Percentiles rank a stretch among this genome's conserved stretches.
Evolutionary conservation across 2,888 invertebrate genomes (phyloP).

Genomic region (Melanostoma mellinum): DNA sequence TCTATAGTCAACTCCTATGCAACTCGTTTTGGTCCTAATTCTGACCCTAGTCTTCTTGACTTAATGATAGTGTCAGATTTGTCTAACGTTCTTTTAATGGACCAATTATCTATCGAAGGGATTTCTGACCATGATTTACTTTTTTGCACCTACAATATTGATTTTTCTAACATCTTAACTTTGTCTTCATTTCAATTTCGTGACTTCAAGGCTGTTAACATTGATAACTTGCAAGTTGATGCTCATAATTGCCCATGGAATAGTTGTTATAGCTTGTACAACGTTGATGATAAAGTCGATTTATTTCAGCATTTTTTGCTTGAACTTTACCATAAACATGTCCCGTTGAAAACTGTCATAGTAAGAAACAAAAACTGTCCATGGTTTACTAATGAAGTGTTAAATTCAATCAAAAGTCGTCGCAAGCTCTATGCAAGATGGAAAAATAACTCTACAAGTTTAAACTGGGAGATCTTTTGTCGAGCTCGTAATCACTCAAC

Average conservation of each 20-base stretch:
- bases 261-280: neutral
- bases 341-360: neutral
- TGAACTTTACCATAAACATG: conserved; percentile 9
- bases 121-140: conserved; percentile 19
- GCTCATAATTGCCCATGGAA: conserved; percentile 4
- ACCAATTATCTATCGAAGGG: conserved; percentile 5
- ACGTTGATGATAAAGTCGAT: neutral
- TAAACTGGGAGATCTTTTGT: neutral
- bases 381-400: conserved; percentile 7
- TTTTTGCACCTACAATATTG: conserved; percentile 16
- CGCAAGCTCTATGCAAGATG: neutral
- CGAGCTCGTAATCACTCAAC: conserved; percentile 1
- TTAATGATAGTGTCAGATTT: conserved; percentile 9
- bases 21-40: conserved; percentile 15
- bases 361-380: conserved; percentile 5
- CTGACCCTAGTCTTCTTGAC: neutral
- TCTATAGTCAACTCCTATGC: neutral
- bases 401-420: conserved; percentile 5
- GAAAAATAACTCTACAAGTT: neutral
- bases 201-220: neutral
- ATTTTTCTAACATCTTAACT: neutral
- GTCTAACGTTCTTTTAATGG: conserved; percentile 8
- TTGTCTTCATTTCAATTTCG: neutral
- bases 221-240: neutral
- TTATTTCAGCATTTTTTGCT: neutral